Evolutionary conservation across 2,888 invertebrate genomes (phyloP), one percentile per base, ranked within the genome.

Genomic region (Drosophila nr. medialis): DNA sequence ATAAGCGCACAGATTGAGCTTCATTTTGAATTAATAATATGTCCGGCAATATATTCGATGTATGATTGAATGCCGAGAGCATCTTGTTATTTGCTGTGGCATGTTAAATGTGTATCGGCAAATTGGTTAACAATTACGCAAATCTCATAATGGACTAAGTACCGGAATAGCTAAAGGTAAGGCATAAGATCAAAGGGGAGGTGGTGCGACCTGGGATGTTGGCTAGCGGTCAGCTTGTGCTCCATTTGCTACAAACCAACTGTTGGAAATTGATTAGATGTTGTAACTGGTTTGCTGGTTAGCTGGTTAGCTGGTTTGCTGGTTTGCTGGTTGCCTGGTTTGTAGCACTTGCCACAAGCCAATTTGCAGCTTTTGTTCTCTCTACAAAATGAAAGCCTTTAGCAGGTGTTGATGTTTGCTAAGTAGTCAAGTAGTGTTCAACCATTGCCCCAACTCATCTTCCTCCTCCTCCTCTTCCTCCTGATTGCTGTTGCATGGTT

Each of bases 321-420:
- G 53, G 48, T 49, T 45, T 8, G 49, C 81, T 48, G 53, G 48
- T 49, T 45, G 36, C 61, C 42, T 55, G 48, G 81, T 64, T 56
- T 67, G 68, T 69, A 72, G 55, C 80, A 75, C 63, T 72, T 76
- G 77, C 81, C 72, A 71, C 69, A 69, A 67, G 86, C 77, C 81
- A 89, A 85, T 89, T 89, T 89, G 75, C 81, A 83, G 86, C 83
- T 85, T 50, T 87, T 87, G 77, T 75, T 87, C 67, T 69, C 60
- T 42, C 63, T 61, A 72, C 72, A 48, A 56, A 53, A 59, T 59
- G 72, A 40, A 56, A 83, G 61, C 72, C 72, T 75, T 77, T 80
- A 88, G 64, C 88, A 86, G 85, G 85, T 86, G 85, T 86, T 86
- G 85, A 89, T 86, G 86, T 86, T 86, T 86, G 86, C 90, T 88